Percentiles rank a stretch among this genome's conserved stretches.
Evolutionary conservation across 2,888 invertebrate genomes (phyloP).

Genomic region (Oxytorus armatus): DNA sequence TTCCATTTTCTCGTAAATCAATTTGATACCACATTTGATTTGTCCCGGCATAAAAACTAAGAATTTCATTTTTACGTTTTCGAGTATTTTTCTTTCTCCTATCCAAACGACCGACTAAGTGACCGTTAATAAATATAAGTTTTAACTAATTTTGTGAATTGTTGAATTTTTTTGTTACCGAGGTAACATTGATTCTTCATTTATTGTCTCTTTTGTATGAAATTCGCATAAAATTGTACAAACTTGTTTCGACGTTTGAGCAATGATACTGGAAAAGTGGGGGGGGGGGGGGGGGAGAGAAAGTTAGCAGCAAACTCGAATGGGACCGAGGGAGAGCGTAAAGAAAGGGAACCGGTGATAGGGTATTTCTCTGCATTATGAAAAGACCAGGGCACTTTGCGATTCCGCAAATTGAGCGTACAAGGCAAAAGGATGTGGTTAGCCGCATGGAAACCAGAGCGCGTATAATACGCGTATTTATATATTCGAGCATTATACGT

Average conservation of each 20-base stretch:
- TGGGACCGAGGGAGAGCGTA: constrained; percentile 20
- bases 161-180: too few relatives aligned
- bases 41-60: too few relatives aligned
- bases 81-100: too few relatives aligned
- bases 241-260: neutral
- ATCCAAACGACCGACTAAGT: too few relatives aligned
- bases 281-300: neutral
- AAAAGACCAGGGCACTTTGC: constrained; percentile 46
- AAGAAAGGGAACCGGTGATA: constrained; percentile 19
- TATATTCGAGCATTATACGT: neutral
- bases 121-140: too few relatives aligned
- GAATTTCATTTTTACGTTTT: too few relatives aligned
- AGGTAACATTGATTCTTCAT: too few relatives aligned
- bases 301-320: constrained; percentile 25
- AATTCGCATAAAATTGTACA: too few relatives aligned
- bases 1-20: too few relatives aligned
- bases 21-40: too few relatives aligned
- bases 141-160: too few relatives aligned
- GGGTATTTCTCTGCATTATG: constrained; percentile 35
- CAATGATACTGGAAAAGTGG: neutral
- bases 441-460: constrained; percentile 58
- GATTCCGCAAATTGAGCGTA: constrained; percentile 59
- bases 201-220: too few relatives aligned
- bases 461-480: constrained; percentile 22
- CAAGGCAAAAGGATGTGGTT: constrained; percentile 60